phyloP scores from a whole-genome alignment of 2,113 vertebrate species.

The Anarrhichthys ocellatus region DNA sequence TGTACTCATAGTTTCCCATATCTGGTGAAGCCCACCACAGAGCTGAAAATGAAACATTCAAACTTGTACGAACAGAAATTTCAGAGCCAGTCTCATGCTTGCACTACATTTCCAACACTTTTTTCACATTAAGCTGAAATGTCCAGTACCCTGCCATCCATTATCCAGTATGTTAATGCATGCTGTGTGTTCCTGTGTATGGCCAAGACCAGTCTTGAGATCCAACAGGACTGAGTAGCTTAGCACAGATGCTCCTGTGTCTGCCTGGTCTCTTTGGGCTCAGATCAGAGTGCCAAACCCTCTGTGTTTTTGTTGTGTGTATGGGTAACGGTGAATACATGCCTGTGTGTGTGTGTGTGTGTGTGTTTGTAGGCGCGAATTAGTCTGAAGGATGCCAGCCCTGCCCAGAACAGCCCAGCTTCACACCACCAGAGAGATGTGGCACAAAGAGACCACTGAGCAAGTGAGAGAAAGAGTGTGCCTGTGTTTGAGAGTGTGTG shows the following conservation, averaged over 20 bases:
- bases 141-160: background rate
- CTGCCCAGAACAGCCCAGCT: constrained; percentile 58
- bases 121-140: constrained; percentile 33
- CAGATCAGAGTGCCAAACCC: constrained; percentile 53
- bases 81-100: background rate
- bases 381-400: constrained; percentile 66
- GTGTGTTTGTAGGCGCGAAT: constrained; percentile 51
- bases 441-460: constrained; percentile 81
- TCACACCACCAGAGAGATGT: constrained; percentile 54
- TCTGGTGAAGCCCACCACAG: constrained; percentile 23
- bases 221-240: constrained; percentile 34
- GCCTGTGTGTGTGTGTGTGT: constrained; percentile 39
- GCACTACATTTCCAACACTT: constrained; percentile 30
- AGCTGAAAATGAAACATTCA: constrained; percentile 24
- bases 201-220: constrained; percentile 39
- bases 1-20: constrained; percentile 35
- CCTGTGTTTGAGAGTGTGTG: constrained; percentile 53
- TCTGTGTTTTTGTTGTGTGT: constrained; percentile 57
- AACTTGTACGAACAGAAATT: constrained; percentile 1
- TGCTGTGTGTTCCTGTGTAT: constrained; percentile 36
- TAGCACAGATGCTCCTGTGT: constrained; percentile 73
- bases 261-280: constrained; percentile 51
- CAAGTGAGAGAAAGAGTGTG: constrained; percentile 58
- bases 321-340: constrained; percentile 26
- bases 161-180: constrained; percentile 41